Evolutionary conservation across 2,888 invertebrate genomes (phyloP).

Genomic region (Belgica antarctica): DNA sequence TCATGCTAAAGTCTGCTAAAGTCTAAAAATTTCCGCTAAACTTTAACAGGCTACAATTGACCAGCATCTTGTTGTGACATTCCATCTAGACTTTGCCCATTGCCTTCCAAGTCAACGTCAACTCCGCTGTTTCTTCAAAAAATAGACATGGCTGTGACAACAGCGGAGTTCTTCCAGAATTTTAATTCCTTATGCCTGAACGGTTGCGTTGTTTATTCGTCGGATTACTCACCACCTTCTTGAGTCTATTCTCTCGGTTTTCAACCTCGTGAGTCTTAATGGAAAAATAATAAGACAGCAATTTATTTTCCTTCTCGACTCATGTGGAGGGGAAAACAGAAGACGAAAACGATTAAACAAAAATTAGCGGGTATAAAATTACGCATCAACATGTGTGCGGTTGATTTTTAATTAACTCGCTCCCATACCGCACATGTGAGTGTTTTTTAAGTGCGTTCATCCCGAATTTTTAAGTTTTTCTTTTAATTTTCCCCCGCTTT

Average conservation of each 20-base stretch:
- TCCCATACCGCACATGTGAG: slow-evolving; percentile 9
- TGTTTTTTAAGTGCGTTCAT: neutral
- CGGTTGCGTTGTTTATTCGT: neutral
- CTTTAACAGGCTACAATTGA: too few species aligned
- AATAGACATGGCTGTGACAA: neutral
- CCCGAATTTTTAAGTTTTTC: neutral
- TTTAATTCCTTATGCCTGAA: neutral
- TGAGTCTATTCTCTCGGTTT: neutral
- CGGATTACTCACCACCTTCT: slow-evolving; percentile 16
- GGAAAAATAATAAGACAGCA: slow-evolving; percentile 24
- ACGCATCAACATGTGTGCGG: slow-evolving; percentile 31
- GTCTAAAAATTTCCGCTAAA: too few species aligned
- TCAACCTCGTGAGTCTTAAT: slow-evolving; percentile 13
- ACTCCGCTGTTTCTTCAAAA: neutral
- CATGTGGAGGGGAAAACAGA: slow-evolving; percentile 6
- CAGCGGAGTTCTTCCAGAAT: neutral
- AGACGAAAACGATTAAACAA: slow-evolving; percentile 39
- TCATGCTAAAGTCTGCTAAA: too few species aligned
- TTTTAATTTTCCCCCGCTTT: neutral
- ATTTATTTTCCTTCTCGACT: neutral
- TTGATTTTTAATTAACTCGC: slow-evolving; percentile 40
- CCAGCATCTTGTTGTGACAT: too few species aligned
- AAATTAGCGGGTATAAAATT: slow-evolving; percentile 39
- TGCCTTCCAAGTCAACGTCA: neutral
- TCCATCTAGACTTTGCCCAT: neutral